Evolutionary conservation across 2,888 invertebrate genomes (phyloP).

Genomic region (Kryphioiulus occultus): DNA sequence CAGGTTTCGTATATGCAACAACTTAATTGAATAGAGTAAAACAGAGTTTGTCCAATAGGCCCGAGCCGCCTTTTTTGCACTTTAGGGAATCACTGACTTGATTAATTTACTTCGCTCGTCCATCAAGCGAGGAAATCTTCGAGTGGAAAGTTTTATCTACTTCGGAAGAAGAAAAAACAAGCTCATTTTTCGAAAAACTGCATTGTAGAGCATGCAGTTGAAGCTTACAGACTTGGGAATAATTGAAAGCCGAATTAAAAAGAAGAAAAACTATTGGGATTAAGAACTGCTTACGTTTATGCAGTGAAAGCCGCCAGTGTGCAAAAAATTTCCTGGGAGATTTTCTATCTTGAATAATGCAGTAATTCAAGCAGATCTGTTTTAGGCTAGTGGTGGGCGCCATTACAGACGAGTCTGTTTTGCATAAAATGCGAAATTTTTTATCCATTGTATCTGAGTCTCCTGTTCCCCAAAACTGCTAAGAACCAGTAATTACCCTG

Average conservation of each 20-base stretch:
- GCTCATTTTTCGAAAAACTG: neutral
- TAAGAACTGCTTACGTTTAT: neutral
- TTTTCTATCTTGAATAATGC: neutral
- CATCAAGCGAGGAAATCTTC: neutral
- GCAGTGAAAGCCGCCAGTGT: neutral
- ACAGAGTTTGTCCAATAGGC: conserved; percentile 26
- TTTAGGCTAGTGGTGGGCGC: neutral
- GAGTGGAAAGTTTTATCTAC: conserved; percentile 7
- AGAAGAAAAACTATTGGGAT: neutral
- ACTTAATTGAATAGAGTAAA: neutral
- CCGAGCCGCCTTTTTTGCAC: neutral
- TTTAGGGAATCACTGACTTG: conserved; percentile 26
- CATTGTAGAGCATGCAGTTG: neutral
- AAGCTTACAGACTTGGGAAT: conserved; percentile 22
- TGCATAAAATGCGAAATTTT: too few relatives aligned
- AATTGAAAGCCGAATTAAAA: conserved; percentile 25
- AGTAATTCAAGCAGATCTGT: neutral
- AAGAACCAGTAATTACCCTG: too few relatives aligned
- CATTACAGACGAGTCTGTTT: neutral
- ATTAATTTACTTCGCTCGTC: conserved; percentile 13
- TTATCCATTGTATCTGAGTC: too few relatives aligned
- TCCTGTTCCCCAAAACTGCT: too few relatives aligned
- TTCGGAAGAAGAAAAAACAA: neutral
- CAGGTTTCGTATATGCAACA: neutral
- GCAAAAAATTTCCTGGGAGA: neutral